A percentile compares a stretch with the other conserved stretches of the same genome.
Evolutionary conservation across 2,888 invertebrate species (phyloP).

Genomic region (Cabera pusaria): DNA sequence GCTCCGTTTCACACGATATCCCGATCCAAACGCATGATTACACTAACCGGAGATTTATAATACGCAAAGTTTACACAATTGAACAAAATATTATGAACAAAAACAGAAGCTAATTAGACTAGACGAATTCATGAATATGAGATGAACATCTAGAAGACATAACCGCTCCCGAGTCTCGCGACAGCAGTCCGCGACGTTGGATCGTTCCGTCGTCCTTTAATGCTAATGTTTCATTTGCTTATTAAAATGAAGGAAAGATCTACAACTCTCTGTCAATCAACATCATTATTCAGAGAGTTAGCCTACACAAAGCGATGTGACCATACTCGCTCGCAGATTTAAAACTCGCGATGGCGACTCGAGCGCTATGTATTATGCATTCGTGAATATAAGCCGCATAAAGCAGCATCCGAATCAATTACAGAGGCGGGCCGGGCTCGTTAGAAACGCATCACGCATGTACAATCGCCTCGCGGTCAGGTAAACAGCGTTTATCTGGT

Average conservation of each 20-base stretch:
- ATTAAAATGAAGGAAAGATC: constrained; percentile 34
- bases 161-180: constrained; percentile 4
- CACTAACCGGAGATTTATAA: constrained; percentile 19
- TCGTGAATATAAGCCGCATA: constrained; percentile 79
- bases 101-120: constrained; percentile 8
- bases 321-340: constrained; percentile 47
- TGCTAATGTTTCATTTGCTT: constrained; percentile 31
- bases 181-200: constrained; percentile 10
- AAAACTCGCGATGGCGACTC: constrained; percentile 53
- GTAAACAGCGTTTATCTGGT: constrained; percentile 76
- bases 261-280: constrained; percentile 40
- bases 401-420: constrained; percentile 79
- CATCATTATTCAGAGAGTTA: constrained; percentile 51
- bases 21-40: constrained; percentile 19
- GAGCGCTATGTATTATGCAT: constrained; percentile 79
- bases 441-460: constrained; percentile 83
- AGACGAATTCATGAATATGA: constrained; percentile 14
- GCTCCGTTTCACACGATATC: constrained; percentile 59
- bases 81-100: not conserved
- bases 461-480: constrained; percentile 71
- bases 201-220: constrained; percentile 19
- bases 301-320: constrained; percentile 43
- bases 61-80: constrained; percentile 7
- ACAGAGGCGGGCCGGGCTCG: constrained; percentile 69
- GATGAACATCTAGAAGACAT: constrained; percentile 7